Conservation (phyloP, 1,140 invertebrate species). For the Caenorhabditis brenneri region DNA sequence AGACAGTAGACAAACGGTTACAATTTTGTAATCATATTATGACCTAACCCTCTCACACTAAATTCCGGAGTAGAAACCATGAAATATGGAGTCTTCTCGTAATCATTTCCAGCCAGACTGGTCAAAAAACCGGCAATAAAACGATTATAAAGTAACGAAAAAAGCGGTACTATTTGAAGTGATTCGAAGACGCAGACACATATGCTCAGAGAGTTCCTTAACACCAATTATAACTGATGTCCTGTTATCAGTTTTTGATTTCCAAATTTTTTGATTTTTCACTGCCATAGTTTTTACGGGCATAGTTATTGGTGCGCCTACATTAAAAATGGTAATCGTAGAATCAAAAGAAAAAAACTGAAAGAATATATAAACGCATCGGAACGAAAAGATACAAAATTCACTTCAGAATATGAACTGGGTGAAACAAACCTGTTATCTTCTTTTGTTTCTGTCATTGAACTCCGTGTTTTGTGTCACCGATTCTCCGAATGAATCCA, state of each 20-base stretch:
- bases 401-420: not conserved
- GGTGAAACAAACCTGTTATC: not conserved
- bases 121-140: not conserved
- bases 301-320: not conserved
- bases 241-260: not conserved
- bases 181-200: not conserved
- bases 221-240: not conserved
- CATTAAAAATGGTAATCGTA: not conserved
- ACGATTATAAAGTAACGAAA: too few relatives aligned
- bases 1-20: too few relatives aligned
- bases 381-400: not conserved
- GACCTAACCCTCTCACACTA: not conserved
- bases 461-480: not conserved
- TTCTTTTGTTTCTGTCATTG: not conserved
- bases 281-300: not conserved
- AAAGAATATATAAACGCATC: not conserved
- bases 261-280: not conserved
- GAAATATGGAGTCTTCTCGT: conserved; percentile 18
- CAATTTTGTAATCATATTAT: not conserved
- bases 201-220: conserved; percentile 2
- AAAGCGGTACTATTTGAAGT: not conserved
- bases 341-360: not conserved
- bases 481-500: not conserved
- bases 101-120: not conserved
- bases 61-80: not conserved